phyloP scores from a whole-genome alignment of 1,140 invertebrate species.

The Nasonia longicornis region DNA sequence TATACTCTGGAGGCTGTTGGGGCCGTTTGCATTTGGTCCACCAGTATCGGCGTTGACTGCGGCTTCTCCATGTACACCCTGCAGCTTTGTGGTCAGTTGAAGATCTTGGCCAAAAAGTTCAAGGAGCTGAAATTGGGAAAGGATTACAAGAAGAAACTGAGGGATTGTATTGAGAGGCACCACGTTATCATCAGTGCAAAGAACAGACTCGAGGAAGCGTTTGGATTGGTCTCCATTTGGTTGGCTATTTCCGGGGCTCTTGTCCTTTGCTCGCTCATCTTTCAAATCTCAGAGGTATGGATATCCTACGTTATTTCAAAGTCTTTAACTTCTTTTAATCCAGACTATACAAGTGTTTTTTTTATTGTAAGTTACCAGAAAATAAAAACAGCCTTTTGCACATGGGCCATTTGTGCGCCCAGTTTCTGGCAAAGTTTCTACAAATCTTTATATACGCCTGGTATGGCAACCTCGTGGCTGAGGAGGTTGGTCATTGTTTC shows the following conservation, averaged over 20 bases:
- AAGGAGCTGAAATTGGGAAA: neutral
- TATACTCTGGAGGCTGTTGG: neutral
- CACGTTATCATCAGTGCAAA: neutral
- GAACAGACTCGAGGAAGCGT: neutral
- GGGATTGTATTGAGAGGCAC: neutral
- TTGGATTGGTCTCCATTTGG: neutral
- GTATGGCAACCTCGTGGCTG: conserved; percentile 9
- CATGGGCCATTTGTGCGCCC: too few relatives aligned
- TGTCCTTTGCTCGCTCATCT: neutral
- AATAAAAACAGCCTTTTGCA: too few relatives aligned
- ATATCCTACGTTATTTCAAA: neutral
- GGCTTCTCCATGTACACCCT: neutral
- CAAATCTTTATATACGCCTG: too few relatives aligned
- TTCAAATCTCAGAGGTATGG: neutral
- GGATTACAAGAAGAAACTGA: neutral
- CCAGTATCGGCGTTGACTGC: neutral
- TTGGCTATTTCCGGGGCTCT: neutral
- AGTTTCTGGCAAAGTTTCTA: too few relatives aligned
- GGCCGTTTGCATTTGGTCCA: neutral
- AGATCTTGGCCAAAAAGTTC: neutral
- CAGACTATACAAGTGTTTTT: too few relatives aligned
- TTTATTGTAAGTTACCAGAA: too few relatives aligned
- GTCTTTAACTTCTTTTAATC: too few relatives aligned
- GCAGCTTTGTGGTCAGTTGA: neutral
- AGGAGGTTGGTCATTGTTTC: conserved; percentile 3